Evolutionary conservation across 92 coral and sea anemone genomes (phyloP).

Genomic region (Actinernus sp.): DNA sequence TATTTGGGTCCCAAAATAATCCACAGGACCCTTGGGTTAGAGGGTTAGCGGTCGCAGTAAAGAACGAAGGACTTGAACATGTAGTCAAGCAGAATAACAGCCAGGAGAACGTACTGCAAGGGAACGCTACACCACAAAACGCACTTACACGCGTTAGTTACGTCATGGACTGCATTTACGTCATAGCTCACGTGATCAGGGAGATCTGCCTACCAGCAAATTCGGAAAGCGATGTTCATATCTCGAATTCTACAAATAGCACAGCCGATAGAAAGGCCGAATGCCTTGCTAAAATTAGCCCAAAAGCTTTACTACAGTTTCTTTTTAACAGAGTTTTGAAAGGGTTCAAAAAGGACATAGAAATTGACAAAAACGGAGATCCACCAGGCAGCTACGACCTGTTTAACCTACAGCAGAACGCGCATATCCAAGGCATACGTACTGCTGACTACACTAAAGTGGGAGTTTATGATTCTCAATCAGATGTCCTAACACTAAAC

Average conservation of each 20-base stretch:
- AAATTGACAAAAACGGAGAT: slow-evolving; percentile 64
- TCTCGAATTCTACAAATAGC: neutral
- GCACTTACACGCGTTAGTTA: slow-evolving; percentile 57
- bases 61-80: neutral
- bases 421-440: neutral
- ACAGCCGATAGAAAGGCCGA: slow-evolving; percentile 8
- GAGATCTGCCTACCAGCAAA: slow-evolving; percentile 44
- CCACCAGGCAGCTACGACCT: slow-evolving; percentile 65
- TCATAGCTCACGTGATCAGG: slow-evolving; percentile 59
- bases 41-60: neutral
- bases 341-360: slow-evolving; percentile 39
- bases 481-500: slow-evolving; percentile 3
- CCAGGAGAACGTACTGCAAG: neutral
- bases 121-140: neutral
- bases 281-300: slow-evolving; percentile 31
- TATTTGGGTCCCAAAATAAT: too few species aligned
- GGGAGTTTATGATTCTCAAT: slow-evolving; percentile 19
- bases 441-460: slow-evolving; percentile 6
- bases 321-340: slow-evolving; percentile 45
- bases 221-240: neutral
- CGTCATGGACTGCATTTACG: slow-evolving; percentile 76
- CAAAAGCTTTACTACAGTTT: slow-evolving; percentile 42
- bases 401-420: slow-evolving; percentile 31
- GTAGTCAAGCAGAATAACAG: neutral
- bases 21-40: slow-evolving; percentile 9